Evolutionary conservation across 2,888 invertebrate species (phyloP).

Genomic region (Tribolium freemani): DNA sequence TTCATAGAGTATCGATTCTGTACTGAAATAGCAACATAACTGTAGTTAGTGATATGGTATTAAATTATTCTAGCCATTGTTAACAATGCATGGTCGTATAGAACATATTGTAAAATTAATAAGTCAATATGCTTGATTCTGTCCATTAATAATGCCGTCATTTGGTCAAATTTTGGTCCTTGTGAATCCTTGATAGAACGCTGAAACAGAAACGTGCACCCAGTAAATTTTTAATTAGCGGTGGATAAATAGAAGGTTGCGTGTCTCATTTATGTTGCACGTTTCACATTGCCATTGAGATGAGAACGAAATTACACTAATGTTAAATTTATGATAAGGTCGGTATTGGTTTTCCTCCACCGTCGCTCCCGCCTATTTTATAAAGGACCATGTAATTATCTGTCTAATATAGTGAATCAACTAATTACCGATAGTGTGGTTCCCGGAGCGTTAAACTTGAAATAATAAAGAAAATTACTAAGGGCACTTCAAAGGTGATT

Average conservation of each 20-base stretch:
- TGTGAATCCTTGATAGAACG: neutral
- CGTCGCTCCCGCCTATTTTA: constrained; percentile 14
- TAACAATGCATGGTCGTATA: neutral
- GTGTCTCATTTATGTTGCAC: constrained; percentile 29
- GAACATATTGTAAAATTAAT: neutral
- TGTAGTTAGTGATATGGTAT: neutral
- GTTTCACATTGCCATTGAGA: constrained; percentile 23
- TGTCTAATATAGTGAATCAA: constrained; percentile 1
- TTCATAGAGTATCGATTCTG: no score
- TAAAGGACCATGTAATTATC: constrained; percentile 27
- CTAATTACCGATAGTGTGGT: neutral
- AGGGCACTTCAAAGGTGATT: constrained; percentile 2
- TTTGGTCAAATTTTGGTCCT: neutral
- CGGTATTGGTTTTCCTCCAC: constrained; percentile 29
- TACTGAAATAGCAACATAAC: no score
- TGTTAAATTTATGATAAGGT: constrained; percentile 37
- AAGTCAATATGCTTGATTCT: neutral
- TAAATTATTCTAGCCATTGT: neutral
- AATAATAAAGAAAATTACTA: constrained; percentile 3
- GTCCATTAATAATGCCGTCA: neutral
- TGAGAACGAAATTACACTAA: constrained; percentile 31
- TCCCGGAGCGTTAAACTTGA: neutral
- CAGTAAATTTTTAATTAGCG: constrained; percentile 32
- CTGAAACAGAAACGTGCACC: neutral
- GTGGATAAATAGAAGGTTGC: constrained; percentile 22